Evolutionary conservation across 2,113 vertebrate genomes (phyloP), one percentile per base, ranked within the genome.

Genomic region (Amia ocellicauda): DNA sequence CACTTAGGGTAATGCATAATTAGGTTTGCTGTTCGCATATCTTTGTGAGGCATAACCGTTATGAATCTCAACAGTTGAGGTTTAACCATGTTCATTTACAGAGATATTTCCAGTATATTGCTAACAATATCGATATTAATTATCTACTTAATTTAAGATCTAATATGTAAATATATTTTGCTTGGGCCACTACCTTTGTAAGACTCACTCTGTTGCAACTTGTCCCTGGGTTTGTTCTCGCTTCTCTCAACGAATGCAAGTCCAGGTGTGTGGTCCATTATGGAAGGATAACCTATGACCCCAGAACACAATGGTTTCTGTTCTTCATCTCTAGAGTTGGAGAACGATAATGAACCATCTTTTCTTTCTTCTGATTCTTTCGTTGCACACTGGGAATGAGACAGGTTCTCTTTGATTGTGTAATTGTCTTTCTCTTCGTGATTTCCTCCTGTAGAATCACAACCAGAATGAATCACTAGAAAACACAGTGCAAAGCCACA

Each of bases 241-340:
- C 77, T 26, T 23, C 79, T 69, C 68, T 89, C 82, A 70, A 86
- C 86, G 60, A 90, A 85, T 51, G 85, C 83, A 27, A 88, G 72
- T 5, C 83, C 83, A 41, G 80, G 64, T 49, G 74, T 75, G 66
- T 90, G 89, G 52, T 84, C 79, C 62, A 81, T 82, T 67, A 87
- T 80, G 28, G 85, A 81, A 45, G 90, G 85, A 49, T 90, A 90
- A 64, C 85, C 88, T 50, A 81, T 72, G 58, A 89, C 81, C 49
- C 88, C 87, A 11, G 92, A 86, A 66, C 93, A 92, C 67, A 95
- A 70, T 0, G 93, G 91, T 69, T 92, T 94, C 70, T 93, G 87
- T 67, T 95, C 92, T 74, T 93, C 92, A 60, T 94, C 86, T 75
- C 81, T 72, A 42, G 91, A 91, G 41, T 85, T 89, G 60, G 86